phyloP scores from a whole-genome alignment of 2,113 vertebrate genomes.

The Tricholaema leucomelas region DNA sequence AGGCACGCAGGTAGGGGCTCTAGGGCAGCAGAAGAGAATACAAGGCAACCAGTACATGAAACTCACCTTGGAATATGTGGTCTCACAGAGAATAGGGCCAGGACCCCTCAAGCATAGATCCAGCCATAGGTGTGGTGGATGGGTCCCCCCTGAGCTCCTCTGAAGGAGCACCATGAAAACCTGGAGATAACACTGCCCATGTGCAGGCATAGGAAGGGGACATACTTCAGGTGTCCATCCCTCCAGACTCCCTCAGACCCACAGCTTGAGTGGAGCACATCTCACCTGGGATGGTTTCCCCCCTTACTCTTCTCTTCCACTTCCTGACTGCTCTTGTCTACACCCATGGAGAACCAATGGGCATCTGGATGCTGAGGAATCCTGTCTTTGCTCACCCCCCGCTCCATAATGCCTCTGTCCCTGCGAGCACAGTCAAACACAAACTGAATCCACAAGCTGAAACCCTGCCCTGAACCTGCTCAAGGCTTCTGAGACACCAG shows the following conservation, averaged over 20 bases:
- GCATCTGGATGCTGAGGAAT: not conserved
- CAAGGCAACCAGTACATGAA: not conserved
- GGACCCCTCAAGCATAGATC: not conserved
- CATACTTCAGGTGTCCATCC: not conserved
- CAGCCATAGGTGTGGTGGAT: not conserved
- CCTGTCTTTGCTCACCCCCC: not conserved
- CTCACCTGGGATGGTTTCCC: not conserved
- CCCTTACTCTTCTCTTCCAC: not conserved
- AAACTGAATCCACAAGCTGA: not conserved
- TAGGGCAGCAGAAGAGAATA: not conserved
- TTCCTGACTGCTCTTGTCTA: not conserved
- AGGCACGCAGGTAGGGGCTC: not conserved
- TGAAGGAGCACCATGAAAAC: not conserved
- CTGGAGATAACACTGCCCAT: not conserved
- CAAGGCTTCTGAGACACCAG: not conserved
- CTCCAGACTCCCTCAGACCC: not conserved
- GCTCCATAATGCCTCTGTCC: not conserved
- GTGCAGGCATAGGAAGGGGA: not conserved
- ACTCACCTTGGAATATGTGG: not conserved
- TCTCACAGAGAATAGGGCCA: fast-evolving
- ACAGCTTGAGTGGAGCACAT: not conserved
- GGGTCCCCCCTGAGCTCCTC: not conserved
- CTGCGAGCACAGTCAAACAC: not conserved
- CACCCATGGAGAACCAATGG: fast-evolving
- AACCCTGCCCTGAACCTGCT: not conserved